phyloP scores from a whole-genome alignment of 2,888 invertebrate species.

The Brassicogethes aeneus region DNA sequence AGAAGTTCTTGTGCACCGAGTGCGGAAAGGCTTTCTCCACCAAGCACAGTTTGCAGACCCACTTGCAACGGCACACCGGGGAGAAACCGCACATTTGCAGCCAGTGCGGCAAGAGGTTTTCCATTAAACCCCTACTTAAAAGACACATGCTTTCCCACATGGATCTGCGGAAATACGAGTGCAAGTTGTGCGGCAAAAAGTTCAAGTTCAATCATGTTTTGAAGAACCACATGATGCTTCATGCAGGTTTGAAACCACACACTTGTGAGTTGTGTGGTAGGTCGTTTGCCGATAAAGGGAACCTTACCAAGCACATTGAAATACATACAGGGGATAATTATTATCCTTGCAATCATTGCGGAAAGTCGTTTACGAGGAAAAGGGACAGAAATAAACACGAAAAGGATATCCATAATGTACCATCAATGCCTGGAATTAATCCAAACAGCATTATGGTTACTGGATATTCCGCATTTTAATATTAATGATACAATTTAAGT shows the following conservation, averaged over 20 bases:
- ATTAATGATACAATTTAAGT: too few relatives aligned
- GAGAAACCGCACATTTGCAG: slow-evolving; percentile 38
- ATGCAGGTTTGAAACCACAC: not conserved
- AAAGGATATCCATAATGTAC: too few relatives aligned
- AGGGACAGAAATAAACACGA: not conserved
- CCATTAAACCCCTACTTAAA: slow-evolving; percentile 27
- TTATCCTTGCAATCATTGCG: not conserved
- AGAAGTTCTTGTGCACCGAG: not conserved
- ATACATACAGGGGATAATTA: not conserved
- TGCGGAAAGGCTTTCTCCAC: slow-evolving; percentile 12
- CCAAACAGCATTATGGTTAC: too few relatives aligned
- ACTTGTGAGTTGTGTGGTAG: not conserved
- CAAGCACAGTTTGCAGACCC: slow-evolving; percentile 36
- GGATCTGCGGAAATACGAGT: not conserved
- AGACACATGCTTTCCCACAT: slow-evolving; percentile 6
- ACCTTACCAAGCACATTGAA: not conserved
- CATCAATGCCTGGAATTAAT: too few relatives aligned
- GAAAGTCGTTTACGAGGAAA: not conserved
- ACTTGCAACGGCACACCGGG: slow-evolving; percentile 36
- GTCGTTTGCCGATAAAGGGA: not conserved
- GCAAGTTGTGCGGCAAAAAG: not conserved
- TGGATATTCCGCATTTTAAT: too few relatives aligned
- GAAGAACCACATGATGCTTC: not conserved
- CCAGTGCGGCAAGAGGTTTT: slow-evolving; percentile 37
- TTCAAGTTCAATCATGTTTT: not conserved